Conservation (phyloP, 1,140 invertebrate species). For the Magallana ariakensis region DNA sequence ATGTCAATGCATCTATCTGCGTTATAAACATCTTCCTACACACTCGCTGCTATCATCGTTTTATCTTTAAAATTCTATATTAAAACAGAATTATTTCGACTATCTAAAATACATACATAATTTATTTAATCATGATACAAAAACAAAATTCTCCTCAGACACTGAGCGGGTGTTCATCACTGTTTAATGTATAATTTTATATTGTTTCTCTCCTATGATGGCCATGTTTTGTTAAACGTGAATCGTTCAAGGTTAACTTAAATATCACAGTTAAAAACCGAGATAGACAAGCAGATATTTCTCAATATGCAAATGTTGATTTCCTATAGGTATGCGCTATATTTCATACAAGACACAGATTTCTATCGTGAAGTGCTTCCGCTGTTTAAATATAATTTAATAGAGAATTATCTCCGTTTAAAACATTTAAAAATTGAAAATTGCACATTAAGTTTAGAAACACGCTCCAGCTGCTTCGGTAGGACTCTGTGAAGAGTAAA, state of each 20-base stretch:
- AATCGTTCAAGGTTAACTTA: not conserved
- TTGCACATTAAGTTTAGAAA: conserved; percentile 32
- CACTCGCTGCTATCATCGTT: no score
- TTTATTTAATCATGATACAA: no score
- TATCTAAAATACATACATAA: no score
- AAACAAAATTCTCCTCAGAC: no score
- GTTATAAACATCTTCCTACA: no score
- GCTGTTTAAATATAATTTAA: conserved; percentile 6
- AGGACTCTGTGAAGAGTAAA: not conserved
- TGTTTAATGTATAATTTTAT: no score
- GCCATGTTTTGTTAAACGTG: no score
- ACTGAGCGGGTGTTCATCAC: no score
- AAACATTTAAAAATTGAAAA: conserved; percentile 34
- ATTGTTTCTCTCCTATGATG: no score
- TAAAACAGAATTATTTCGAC: no score
- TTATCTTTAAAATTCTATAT: no score
- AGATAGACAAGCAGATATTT: not conserved
- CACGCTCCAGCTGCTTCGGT: not conserved
- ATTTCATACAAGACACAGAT: not conserved
- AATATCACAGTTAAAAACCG: not conserved
- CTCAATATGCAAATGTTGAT: not conserved
- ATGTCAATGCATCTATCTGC: no score
- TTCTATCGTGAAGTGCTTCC: conserved; percentile 30
- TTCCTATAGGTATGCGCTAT: conserved; percentile 6
- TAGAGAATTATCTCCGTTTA: conserved; percentile 16